Percentiles rank a stretch among this genome's conserved stretches.
Conservation (phyloP, 2,888 invertebrate genomes). For the Papilio demoleus region DNA sequence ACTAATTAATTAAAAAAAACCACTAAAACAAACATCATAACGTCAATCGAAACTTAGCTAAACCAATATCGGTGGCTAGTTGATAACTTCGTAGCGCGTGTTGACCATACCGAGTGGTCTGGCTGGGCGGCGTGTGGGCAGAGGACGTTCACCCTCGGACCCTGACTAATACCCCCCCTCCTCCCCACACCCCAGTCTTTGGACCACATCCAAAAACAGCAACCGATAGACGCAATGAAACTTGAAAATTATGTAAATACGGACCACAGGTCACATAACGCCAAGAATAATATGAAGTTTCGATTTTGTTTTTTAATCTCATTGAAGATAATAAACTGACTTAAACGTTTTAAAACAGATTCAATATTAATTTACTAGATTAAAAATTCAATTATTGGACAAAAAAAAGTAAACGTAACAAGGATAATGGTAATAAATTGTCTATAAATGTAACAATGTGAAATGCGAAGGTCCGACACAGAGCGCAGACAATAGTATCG, state of each 20-base stretch:
- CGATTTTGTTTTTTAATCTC: constrained; percentile 6
- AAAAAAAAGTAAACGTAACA: background rate
- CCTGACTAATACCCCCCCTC: constrained; percentile 62
- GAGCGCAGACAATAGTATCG: constrained; percentile 27
- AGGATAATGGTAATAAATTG: background rate
- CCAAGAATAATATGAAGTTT: background rate
- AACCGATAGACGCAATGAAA: constrained; percentile 33
- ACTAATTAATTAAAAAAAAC: too few relatives aligned
- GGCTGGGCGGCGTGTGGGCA: constrained; percentile 62
- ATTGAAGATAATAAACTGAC: too few relatives aligned
- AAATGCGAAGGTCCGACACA: background rate
- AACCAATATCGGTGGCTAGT: constrained; percentile 6
- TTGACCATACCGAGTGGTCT: constrained; percentile 43
- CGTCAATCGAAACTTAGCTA: constrained; percentile 10
- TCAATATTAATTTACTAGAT: too few relatives aligned
- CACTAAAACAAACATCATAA: too few relatives aligned
- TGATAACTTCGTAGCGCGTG: constrained; percentile 30
- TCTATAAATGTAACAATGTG: constrained; percentile 21
- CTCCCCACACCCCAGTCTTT: constrained; percentile 53
- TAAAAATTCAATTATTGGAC: too few relatives aligned
- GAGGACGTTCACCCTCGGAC: constrained; percentile 70
- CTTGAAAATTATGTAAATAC: constrained; percentile 24
- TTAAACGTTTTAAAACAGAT: too few relatives aligned
- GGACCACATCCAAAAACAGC: constrained; percentile 71
- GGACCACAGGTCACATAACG: constrained; percentile 18